Evolutionary conservation across 2,113 vertebrate genomes (phyloP).

Genomic region (Taurulus bubalis): DNA sequence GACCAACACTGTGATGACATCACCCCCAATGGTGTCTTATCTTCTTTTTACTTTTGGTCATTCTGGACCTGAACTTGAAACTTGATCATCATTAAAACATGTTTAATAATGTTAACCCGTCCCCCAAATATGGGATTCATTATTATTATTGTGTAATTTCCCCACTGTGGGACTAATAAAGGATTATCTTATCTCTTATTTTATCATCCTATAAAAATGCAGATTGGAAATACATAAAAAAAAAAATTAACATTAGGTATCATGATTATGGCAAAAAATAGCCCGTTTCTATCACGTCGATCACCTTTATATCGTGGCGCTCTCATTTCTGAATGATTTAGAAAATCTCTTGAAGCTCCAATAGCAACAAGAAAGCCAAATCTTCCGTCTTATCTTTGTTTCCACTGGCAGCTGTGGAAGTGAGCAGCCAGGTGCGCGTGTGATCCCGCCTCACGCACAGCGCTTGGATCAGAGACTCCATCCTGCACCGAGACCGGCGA

Average conservation of each 20-base stretch:
- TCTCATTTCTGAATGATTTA: background rate
- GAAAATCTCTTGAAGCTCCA: background rate
- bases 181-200: too few species aligned
- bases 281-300: too few species aligned
- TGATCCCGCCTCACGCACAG: conserved; percentile 45
- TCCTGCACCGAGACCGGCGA: conserved; percentile 26
- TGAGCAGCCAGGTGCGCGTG: background rate
- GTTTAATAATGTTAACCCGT: background rate
- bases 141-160: too few species aligned
- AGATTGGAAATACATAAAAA: too few species aligned
- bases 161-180: too few species aligned
- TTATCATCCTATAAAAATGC: too few species aligned
- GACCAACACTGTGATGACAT: background rate
- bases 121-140: background rate
- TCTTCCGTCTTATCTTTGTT: background rate
- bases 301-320: background rate
- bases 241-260: too few species aligned
- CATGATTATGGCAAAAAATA: too few species aligned
- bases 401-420: conserved; percentile 29
- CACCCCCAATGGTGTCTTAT: background rate
- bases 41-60: background rate
- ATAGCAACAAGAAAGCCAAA: background rate
- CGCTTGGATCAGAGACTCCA: conserved; percentile 44
- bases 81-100: background rate
- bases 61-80: background rate